Conservation (phyloP, 2,797 vertebrate genomes). For the Chlorospingus semifuscus region DNA sequence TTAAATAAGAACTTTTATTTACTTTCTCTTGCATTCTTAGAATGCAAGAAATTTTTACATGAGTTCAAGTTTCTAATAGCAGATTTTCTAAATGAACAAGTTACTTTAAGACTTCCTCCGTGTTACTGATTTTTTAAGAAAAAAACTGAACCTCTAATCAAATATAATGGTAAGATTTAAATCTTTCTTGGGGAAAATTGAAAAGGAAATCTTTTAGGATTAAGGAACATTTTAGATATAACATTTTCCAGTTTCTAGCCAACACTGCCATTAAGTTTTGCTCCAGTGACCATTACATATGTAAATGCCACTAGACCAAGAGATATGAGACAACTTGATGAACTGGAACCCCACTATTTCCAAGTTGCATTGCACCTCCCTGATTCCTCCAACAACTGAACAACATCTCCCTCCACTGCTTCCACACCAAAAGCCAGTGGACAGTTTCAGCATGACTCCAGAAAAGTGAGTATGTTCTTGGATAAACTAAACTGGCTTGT, state of each 20-base stretch:
- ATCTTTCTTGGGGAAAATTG: not conserved
- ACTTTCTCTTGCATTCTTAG: not conserved
- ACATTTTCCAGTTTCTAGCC: not conserved
- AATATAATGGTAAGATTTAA: not conserved
- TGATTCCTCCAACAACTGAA: not conserved
- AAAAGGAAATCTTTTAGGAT: not conserved
- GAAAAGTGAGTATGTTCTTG: not conserved
- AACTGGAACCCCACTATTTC: not conserved
- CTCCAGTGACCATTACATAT: not conserved
- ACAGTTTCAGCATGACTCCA: not conserved
- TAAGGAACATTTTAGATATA: not conserved
- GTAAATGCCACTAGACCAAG: not conserved
- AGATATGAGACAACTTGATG: not conserved
- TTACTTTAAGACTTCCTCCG: not conserved
- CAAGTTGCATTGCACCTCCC: not conserved
- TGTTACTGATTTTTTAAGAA: not conserved
- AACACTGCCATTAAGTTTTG: not conserved
- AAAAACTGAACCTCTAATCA: not conserved
- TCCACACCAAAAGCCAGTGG: not conserved
- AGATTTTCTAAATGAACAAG: not conserved
- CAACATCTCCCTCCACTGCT: fast-evolving
- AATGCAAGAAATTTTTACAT: not conserved
- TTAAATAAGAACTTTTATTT: not conserved
- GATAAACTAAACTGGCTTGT: not conserved
- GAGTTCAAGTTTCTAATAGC: not conserved